Evolutionary conservation across 2,888 invertebrate species (phyloP).

Genomic region (Elysia crispata): DNA sequence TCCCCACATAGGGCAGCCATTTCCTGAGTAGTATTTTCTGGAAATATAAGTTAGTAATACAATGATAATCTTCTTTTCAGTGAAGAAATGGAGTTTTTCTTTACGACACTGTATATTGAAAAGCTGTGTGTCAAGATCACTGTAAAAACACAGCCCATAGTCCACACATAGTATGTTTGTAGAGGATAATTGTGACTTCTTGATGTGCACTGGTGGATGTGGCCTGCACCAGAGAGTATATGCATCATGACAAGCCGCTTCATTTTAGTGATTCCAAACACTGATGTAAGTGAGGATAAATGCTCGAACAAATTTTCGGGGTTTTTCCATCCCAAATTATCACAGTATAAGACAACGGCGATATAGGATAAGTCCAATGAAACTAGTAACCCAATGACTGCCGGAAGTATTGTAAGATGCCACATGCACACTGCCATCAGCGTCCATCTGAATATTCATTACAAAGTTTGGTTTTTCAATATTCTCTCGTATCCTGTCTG

Average conservation of each 20-base stretch:
- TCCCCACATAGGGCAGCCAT: no score
- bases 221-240: not conserved
- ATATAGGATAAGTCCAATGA: not conserved
- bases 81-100: no score
- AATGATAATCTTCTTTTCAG: no score
- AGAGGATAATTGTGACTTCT: not conserved
- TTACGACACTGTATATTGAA: no score
- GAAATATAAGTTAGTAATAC: no score
- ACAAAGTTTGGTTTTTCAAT: not conserved
- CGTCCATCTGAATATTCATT: not conserved
- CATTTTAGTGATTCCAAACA: not conserved
- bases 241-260: not conserved
- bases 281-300: not conserved
- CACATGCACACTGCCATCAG: not conserved
- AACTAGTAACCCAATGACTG: constrained; percentile 16
- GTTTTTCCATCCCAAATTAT: constrained; percentile 20
- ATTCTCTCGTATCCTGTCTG: no score
- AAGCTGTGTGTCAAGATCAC: not conserved
- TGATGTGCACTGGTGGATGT: not conserved
- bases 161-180: not conserved
- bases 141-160: not conserved
- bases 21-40: no score
- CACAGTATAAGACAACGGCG: constrained; percentile 18
- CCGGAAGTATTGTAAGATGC: not conserved
- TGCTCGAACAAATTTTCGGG: not conserved